A percentile compares a stretch with the other conserved stretches of the same genome.
phyloP scores from a whole-genome alignment of 2,888 invertebrate genomes.

The Camptogramma bilineatum region DNA sequence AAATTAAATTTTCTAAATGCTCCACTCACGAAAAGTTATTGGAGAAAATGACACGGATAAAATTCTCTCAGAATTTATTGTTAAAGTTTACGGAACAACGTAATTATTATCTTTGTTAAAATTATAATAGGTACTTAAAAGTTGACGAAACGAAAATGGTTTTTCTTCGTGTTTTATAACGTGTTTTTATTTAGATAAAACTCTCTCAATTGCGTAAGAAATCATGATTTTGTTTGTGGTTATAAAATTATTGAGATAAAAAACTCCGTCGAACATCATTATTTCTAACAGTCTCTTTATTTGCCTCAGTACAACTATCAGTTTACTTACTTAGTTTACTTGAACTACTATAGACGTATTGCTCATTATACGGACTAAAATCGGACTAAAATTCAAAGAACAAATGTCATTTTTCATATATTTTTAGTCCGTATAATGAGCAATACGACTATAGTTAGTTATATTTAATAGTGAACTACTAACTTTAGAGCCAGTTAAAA shows the following conservation, averaged over 20 bases:
- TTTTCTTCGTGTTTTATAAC: constrained; percentile 33
- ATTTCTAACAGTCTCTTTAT: no score
- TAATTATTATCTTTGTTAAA: constrained; percentile 40
- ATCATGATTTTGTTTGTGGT: not conserved
- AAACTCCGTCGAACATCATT: no score
- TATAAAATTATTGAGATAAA: not conserved
- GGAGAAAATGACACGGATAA: constrained; percentile 38
- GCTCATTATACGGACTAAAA: no score
- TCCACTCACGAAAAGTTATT: constrained; percentile 35
- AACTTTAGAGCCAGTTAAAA: not conserved
- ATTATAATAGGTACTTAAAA: constrained; percentile 39
- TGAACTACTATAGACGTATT: no score
- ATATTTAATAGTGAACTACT: not conserved
- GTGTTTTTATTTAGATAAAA: constrained; percentile 26
- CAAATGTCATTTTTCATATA: no score
- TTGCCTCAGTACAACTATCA: no score
- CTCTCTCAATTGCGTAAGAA: constrained; percentile 17
- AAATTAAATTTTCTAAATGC: constrained; percentile 30
- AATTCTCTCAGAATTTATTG: constrained; percentile 38
- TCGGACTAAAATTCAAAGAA: no score
- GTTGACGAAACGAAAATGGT: constrained; percentile 37
- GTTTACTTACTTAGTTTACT: no score
- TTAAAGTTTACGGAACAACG: constrained; percentile 39
- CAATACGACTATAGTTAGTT: no score
- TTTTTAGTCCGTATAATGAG: no score